Conservation (phyloP, 1,140 invertebrate genomes). For the Zaprionus capensis region DNA sequence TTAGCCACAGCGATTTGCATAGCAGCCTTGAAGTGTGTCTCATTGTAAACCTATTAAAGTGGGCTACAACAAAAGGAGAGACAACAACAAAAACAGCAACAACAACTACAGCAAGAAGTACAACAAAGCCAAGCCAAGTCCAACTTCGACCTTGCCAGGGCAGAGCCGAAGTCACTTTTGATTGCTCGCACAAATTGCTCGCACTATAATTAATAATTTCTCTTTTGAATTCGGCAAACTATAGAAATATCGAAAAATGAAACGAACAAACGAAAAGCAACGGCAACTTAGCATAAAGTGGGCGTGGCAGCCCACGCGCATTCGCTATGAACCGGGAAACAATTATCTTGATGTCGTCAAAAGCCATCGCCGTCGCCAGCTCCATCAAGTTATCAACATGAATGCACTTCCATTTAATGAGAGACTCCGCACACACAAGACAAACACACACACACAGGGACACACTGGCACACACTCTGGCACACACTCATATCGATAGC, state of each 20-base stretch:
- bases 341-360: constrained; percentile 79
- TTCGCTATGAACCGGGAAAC: constrained; percentile 71
- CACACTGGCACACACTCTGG: constrained; percentile 2
- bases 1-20: constrained; percentile 64
- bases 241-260: not conserved
- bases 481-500: constrained; percentile 18
- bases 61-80: constrained; percentile 6
- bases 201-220: constrained; percentile 78
- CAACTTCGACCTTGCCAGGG: constrained; percentile 60
- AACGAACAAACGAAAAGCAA: constrained; percentile 7
- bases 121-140: constrained; percentile 34
- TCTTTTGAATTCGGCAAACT: constrained; percentile 51
- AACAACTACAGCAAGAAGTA: constrained; percentile 1
- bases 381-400: constrained; percentile 67
- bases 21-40: constrained; percentile 69
- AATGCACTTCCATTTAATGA: constrained; percentile 76
- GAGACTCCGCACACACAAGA: constrained; percentile 31
- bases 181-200: constrained; percentile 56
- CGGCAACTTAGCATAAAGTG: constrained; percentile 10
- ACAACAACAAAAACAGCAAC: constrained; percentile 25
- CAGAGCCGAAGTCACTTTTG: constrained; percentile 51
- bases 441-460: not conserved
- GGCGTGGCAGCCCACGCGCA: constrained; percentile 45
- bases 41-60: constrained; percentile 72
- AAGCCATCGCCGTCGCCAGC: constrained; percentile 42